phyloP scores from a whole-genome alignment of 2,888 invertebrate species.

The Nomada fabriciana region DNA sequence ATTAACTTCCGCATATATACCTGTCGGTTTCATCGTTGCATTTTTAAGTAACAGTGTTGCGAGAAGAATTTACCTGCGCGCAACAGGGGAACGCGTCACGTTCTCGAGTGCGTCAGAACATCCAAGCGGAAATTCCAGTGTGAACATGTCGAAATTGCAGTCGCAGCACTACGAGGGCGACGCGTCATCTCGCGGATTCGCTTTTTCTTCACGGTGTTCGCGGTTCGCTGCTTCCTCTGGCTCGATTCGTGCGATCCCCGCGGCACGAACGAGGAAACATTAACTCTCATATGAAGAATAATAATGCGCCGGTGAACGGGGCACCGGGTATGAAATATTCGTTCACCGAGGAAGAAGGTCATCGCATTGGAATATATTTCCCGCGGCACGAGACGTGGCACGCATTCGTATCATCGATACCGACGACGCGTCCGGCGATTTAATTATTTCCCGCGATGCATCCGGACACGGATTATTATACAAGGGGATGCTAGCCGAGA shows the following conservation, averaged over 20 bases:
- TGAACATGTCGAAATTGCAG: slow-evolving; percentile 43
- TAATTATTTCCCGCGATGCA: slow-evolving; percentile 33
- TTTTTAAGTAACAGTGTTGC: slow-evolving; percentile 23
- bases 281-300: slow-evolving; percentile 58
- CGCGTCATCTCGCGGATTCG: slow-evolving; percentile 38
- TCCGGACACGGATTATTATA: slow-evolving; percentile 30
- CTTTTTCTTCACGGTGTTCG: slow-evolving; percentile 35
- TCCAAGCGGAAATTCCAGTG: slow-evolving; percentile 48
- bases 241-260: slow-evolving; percentile 39
- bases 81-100: slow-evolving; percentile 8
- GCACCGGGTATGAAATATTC: slow-evolving; percentile 53
- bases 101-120: slow-evolving; percentile 21
- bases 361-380: slow-evolving; percentile 54
- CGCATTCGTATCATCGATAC: slow-evolving; percentile 32
- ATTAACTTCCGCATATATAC: slow-evolving; percentile 19
- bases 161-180: slow-evolving; percentile 40
- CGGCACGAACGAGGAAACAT: slow-evolving; percentile 63
- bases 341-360: slow-evolving; percentile 48
- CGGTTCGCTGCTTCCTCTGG: slow-evolving; percentile 41
- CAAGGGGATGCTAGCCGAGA: background rate
- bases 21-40: slow-evolving; percentile 11
- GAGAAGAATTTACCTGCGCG: slow-evolving; percentile 30
- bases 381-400: slow-evolving; percentile 33
- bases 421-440: slow-evolving; percentile 31
- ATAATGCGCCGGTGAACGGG: slow-evolving; percentile 44